Conservation (phyloP, 37 sponge, comb jelly and placozoan genomes). For the Chondrosia reniformis region DNA sequence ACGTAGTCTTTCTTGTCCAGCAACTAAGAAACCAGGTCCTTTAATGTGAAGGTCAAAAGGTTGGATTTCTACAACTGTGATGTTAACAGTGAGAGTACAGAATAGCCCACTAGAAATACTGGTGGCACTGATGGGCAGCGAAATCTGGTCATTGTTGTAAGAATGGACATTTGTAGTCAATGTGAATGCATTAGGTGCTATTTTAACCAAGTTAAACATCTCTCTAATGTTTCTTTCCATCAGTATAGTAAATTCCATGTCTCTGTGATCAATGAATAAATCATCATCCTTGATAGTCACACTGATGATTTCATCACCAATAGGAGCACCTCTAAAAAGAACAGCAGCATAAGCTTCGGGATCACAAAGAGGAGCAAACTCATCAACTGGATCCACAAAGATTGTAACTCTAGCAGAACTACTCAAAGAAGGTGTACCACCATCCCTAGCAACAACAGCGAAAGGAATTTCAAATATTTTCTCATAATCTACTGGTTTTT, state of each 20-base stretch:
- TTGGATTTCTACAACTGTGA: not conserved
- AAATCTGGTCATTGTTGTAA: not conserved
- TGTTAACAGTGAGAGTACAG: slow-evolving; percentile 1
- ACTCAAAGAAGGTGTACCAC: not conserved
- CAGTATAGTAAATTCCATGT: not conserved
- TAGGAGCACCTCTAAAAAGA: not conserved
- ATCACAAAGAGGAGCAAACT: slow-evolving; percentile 19
- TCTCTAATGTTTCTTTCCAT: not conserved
- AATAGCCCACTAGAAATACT: not conserved
- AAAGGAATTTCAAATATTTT: not conserved
- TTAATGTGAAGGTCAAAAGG: not conserved
- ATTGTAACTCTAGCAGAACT: slow-evolving; percentile 9
- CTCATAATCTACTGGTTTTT: slow-evolving; percentile 15
- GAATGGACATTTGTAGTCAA: not conserved
- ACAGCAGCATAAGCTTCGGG: not conserved
- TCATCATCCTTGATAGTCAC: slow-evolving; percentile 4
- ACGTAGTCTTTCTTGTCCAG: not conserved
- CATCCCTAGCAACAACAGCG: slow-evolving; percentile 12
- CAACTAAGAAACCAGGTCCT: not conserved
- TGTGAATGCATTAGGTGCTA: slow-evolving; percentile 14
- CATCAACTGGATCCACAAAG: slow-evolving; percentile 7
- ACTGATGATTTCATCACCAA: slow-evolving; percentile 8
- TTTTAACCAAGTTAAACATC: not conserved
- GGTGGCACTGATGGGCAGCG: not conserved
- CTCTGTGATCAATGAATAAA: not conserved